These are phyloP conservation scores for Pogonophryne albipinna DNA, from an alignment of 2,797 vertebrate genomes.

Conservation along the genomic window DNA sequence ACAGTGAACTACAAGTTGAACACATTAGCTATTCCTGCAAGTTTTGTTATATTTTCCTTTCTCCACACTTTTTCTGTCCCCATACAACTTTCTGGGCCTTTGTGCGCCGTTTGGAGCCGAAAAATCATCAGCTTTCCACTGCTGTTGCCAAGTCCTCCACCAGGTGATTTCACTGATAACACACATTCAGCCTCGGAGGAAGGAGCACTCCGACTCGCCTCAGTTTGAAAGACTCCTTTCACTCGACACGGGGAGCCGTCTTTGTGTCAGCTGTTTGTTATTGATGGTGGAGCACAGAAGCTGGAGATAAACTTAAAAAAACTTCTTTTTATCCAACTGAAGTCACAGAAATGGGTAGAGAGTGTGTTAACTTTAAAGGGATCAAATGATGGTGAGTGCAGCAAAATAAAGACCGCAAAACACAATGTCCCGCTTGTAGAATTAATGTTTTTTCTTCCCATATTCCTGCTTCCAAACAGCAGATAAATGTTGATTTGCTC, in stretches of 20 bases:
- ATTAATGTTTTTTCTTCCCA: conserved; percentile 52
- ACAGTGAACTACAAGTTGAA: not conserved
- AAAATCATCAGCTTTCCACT: conserved; percentile 24
- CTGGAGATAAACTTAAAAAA: conserved; percentile 40
- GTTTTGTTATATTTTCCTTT: not conserved
- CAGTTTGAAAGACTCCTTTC: conserved; percentile 28
- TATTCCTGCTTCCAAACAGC: conserved; percentile 30
- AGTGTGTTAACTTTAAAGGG: not conserved
- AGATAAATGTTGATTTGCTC: conserved; percentile 74
- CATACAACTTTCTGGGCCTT: not conserved
- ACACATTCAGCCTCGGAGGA: conserved; percentile 30
- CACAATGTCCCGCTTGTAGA: conserved; percentile 58
- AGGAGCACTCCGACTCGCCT: not conserved
- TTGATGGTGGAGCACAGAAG: conserved; percentile 1
- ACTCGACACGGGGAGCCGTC: not conserved
- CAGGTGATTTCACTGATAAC: conserved; percentile 42
- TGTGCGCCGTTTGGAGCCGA: conserved; percentile 43
- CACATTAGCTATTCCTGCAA: not conserved
- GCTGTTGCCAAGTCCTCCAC: conserved; percentile 38
- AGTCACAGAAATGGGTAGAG: conserved; percentile 12
- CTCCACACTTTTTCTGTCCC: not conserved
- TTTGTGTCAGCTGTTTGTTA: conserved; percentile 25
- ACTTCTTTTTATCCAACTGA: not conserved
- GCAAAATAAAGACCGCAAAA: conserved; percentile 15
- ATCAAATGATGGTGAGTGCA: not conserved